phyloP scores from a whole-genome alignment of 2,888 invertebrate species.

The Apomyelois bistriatella region DNA sequence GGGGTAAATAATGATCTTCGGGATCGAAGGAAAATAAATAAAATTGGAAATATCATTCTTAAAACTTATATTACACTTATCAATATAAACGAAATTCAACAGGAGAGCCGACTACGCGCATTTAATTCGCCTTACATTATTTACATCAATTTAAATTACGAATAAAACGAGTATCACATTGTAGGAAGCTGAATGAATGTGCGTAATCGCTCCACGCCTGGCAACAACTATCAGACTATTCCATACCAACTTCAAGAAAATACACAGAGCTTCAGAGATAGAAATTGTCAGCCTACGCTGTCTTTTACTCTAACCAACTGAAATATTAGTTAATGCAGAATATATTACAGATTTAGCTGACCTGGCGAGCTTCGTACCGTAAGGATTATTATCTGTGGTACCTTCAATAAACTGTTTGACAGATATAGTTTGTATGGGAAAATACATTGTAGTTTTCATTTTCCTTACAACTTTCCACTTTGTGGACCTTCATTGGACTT shows the following conservation, averaged over 20 bases:
- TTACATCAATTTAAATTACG: slow-evolving; percentile 18
- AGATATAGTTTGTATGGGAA: too few relatives aligned
- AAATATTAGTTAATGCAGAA: too few relatives aligned
- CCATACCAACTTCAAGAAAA: not conserved
- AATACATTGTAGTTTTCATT: too few relatives aligned
- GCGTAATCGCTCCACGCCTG: slow-evolving; percentile 30
- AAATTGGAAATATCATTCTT: slow-evolving; percentile 7
- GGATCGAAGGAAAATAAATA: not conserved
- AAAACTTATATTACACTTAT: slow-evolving; percentile 20
- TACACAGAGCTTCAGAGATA: not conserved
- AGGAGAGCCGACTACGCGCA: slow-evolving; percentile 13
- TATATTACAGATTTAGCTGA: too few relatives aligned
- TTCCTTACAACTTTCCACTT: too few relatives aligned
- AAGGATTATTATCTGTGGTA: too few relatives aligned
- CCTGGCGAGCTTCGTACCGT: too few relatives aligned
- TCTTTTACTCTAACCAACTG: too few relatives aligned
- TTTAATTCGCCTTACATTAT: slow-evolving; percentile 14
- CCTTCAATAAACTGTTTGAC: too few relatives aligned
- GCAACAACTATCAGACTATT: slow-evolving; percentile 45
- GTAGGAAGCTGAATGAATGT: slow-evolving; percentile 11
- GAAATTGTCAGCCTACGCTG: not conserved
- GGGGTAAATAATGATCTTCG: too few relatives aligned
- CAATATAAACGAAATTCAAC: slow-evolving; percentile 22
- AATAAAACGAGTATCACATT: slow-evolving; percentile 20
- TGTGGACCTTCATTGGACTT: too few relatives aligned